A percentile compares a stretch with the other conserved stretches of the same genome.
Conservation (phyloP, 2,113 vertebrate species). For the Cyanoderma ruficeps region DNA sequence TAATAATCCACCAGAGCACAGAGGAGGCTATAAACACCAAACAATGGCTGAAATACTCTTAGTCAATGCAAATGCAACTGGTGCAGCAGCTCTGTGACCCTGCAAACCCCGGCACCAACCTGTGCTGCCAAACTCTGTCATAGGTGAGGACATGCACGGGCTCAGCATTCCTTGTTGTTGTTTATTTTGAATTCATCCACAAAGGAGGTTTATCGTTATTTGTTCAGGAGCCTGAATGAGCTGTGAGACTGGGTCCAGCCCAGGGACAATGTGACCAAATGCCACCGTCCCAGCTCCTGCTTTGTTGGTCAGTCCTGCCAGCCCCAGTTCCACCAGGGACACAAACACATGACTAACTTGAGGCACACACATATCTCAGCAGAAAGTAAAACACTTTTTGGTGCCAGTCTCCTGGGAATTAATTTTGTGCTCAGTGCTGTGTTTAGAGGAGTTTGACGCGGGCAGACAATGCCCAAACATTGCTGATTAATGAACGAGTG, state of each 20-base stretch:
- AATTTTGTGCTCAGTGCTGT: not conserved
- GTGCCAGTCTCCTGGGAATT: not conserved
- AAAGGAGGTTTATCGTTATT: not conserved
- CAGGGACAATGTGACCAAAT: not conserved
- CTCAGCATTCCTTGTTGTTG: not conserved
- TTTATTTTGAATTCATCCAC: not conserved
- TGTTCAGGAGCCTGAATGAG: not conserved
- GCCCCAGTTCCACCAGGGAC: not conserved
- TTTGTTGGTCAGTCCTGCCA: not conserved
- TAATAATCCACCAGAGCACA: not conserved
- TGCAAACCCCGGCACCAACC: not conserved
- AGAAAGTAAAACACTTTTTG: not conserved
- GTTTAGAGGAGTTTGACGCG: not conserved
- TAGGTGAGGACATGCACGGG: not conserved
- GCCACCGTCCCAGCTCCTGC: not conserved
- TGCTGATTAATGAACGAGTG: not conserved
- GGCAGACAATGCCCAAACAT: not conserved
- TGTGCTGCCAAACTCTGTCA: not conserved
- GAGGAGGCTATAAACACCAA: not conserved
- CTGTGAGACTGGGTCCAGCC: not conserved
- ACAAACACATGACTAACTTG: not conserved
- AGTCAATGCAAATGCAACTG: constrained; percentile 28
- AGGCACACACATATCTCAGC: not conserved
- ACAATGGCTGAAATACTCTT: constrained; percentile 11
- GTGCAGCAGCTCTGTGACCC: not conserved